These are phyloP conservation scores for Eristalis arbustorum DNA, from an alignment of 2,888 invertebrate genomes.

Conservation along the genomic window DNA sequence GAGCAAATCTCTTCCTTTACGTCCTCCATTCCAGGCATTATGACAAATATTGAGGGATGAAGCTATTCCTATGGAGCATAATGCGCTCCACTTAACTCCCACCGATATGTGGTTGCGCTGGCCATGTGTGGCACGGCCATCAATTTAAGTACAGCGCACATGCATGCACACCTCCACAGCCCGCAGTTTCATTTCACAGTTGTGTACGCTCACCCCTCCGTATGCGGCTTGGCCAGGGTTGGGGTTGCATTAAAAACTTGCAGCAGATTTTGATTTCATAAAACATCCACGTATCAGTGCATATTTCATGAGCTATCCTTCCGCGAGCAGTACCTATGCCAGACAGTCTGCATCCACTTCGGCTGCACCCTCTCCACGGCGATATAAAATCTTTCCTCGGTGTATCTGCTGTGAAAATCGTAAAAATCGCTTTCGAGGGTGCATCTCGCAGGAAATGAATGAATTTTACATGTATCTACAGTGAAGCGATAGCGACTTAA, in stretches of 20 bases:
- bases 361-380: constrained; percentile 18
- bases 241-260: constrained; percentile 47
- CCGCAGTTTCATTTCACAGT: constrained; percentile 9
- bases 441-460: constrained; percentile 67
- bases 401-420: constrained; percentile 61
- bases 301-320: constrained; percentile 60
- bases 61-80: neutral
- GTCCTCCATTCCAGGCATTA: neutral
- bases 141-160: constrained; percentile 36
- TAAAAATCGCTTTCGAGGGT: constrained; percentile 63
- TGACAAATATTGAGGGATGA: neutral
- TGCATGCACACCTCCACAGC: constrained; percentile 9
- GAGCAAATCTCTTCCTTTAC: neutral
- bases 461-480: constrained; percentile 70
- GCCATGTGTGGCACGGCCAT: neutral
- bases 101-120: neutral
- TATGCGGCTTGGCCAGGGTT: neutral
- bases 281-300: constrained; percentile 66
- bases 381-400: constrained; percentile 57
- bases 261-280: constrained; percentile 63
- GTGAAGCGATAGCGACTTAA: constrained; percentile 50
- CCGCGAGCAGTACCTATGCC: neutral
- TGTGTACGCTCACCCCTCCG: neutral
- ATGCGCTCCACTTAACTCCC: neutral
- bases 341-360: constrained; percentile 15